Evolutionary conservation across 2,113 vertebrate species (phyloP).

Genomic region (Ctenomys sociabilis): DNA sequence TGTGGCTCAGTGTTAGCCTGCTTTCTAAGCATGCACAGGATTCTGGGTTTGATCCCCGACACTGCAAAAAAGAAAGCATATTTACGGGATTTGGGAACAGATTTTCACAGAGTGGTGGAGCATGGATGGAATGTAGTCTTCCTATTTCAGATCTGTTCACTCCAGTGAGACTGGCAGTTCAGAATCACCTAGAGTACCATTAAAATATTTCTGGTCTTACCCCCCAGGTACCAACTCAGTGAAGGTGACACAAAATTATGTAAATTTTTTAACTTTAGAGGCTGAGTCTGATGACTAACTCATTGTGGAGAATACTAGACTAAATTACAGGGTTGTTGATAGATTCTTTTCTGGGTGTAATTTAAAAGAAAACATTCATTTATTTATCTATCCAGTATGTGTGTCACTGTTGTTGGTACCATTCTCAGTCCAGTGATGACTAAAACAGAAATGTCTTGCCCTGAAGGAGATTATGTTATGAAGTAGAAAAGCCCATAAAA

Average conservation of each 20-base stretch:
- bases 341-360: background rate
- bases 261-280: background rate
- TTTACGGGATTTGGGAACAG: background rate
- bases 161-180: background rate
- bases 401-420: background rate
- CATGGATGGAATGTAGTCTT: background rate
- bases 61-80: background rate
- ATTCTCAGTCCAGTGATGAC: background rate
- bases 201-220: background rate
- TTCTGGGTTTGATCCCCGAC: background rate
- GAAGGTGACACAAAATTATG: background rate
- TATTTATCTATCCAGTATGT: background rate
- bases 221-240: background rate
- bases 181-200: background rate
- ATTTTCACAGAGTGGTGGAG: background rate
- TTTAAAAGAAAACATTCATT: background rate
- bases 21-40: background rate
- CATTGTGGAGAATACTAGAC: conserved; percentile 13
- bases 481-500: background rate
- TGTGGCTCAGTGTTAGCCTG: background rate
- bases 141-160: background rate
- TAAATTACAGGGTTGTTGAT: background rate
- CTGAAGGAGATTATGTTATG: background rate
- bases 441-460: background rate
- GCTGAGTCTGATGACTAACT: background rate